phyloP scores from a whole-genome alignment of 2,797 vertebrate species.

The Galago senegalensis region DNA sequence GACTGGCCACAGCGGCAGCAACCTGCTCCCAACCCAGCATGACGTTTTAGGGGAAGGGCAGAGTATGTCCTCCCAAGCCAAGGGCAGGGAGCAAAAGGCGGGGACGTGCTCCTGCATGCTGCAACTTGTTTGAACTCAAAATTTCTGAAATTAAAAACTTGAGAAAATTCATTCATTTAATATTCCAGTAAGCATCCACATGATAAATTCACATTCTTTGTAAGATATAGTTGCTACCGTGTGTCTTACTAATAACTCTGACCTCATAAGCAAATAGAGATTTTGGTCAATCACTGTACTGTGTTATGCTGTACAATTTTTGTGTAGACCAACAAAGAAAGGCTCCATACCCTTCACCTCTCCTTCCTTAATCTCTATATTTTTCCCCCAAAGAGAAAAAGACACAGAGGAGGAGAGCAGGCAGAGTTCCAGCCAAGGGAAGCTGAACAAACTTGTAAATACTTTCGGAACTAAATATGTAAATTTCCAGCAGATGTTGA shows the following conservation, averaged over 20 bases:
- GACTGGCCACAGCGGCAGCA: not conserved
- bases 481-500: not conserved
- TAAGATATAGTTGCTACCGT: not conserved
- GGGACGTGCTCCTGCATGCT: not conserved
- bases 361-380: too few species aligned
- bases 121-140: not conserved
- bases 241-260: not conserved
- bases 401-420: not conserved
- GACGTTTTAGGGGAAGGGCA: not conserved
- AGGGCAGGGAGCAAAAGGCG: not conserved
- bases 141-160: not conserved
- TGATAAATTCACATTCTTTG: slow-evolving; percentile 10
- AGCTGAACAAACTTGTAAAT: not conserved
- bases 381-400: not conserved
- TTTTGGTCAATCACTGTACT: not conserved
- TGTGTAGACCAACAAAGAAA: not conserved
- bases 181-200: not conserved
- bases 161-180: not conserved
- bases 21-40: not conserved
- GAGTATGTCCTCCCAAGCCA: not conserved
- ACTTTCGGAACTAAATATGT: slow-evolving; percentile 46
- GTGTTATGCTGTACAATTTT: not conserved
- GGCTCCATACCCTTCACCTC: not conserved
- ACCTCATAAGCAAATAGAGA: not conserved
- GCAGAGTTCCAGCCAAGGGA: not conserved